Base-by-base conservation (phyloP, 2,888 invertebrate species). In the Amorpha juglandis region DNA sequence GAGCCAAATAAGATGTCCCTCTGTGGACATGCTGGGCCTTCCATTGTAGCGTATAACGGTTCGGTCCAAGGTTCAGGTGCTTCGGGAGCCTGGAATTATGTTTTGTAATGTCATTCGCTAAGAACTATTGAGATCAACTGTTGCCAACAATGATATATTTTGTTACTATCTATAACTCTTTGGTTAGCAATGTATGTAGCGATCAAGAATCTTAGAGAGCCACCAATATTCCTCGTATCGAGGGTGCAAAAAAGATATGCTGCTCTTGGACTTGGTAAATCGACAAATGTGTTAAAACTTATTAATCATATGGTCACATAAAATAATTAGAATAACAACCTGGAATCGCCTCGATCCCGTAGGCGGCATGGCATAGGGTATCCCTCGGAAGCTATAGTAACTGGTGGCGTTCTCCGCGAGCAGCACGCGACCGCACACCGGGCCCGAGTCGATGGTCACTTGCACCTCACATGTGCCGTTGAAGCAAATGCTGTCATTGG, bases 11-110 rank as follows among this genome's bases (percentile, higher is more conserved):
- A 7, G 12, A 81, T 73, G 65, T 90, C 87, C 12, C 83, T 76
- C 73, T 95, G 95, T 0, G 93, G 92, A 71, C 95, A 95, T 11
- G 92, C 90, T 0, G 92, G 86, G 0, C 93, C 84, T 70, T 94
- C 94, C 19, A 89, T 84, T 1, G 89, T 89, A 0, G 95, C 95
- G 67, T 92, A 86, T 68, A 88, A 83, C 0, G 88, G 90, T 8
- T 62, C 52, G 0, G 27, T 53, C 70, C 71, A 93, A 0, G 86
- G 78, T 1, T 76, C 77, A 21, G 87, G 78, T 35, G 92, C 86
- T 67, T 84, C 79, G 11, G 93, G 90, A 42, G 87, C 82, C 92
- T 92, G 19, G 64, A 14, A 62, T 14, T 48, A 6, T 14, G 7
- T 38, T 38, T 38, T 38, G 38, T 38, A 38, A 9, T 38, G 7